phyloP scores from a whole-genome alignment of 1,140 invertebrate genomes.

The Plectus sambesii region DNA sequence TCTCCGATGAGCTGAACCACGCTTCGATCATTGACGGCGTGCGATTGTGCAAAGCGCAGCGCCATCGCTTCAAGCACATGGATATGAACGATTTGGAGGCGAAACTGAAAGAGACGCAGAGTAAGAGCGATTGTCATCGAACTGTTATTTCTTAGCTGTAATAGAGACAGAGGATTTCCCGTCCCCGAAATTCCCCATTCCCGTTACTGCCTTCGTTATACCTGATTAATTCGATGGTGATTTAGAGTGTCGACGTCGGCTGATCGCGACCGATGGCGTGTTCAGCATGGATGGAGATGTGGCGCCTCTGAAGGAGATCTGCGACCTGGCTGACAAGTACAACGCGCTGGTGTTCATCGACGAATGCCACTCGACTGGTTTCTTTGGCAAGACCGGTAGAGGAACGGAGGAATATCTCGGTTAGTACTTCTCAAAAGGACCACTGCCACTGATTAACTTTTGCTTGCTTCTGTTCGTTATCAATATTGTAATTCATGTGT shows the following conservation, averaged over 20 bases:
- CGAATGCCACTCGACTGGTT: conserved; percentile 83
- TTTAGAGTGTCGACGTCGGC: conserved; percentile 55
- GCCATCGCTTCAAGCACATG: conserved; percentile 69
- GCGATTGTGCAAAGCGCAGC: conserved; percentile 73
- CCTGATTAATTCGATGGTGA: too few relatives aligned
- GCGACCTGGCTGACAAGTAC: conserved; percentile 66
- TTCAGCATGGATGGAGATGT: conserved; percentile 92
- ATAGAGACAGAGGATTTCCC: too few relatives aligned
- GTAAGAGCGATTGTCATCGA: conserved; percentile 14
- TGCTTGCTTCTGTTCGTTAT: background rate
- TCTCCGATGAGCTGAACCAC: conserved; percentile 84
- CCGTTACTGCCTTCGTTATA: too few relatives aligned
- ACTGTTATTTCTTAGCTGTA: too few relatives aligned
- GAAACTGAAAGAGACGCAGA: conserved; percentile 56
- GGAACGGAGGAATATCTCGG: conserved; percentile 39
- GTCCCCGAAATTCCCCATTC: too few relatives aligned
- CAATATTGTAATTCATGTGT: too few relatives aligned
- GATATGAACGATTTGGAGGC: conserved; percentile 69
- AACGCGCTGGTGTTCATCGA: conserved; percentile 72
- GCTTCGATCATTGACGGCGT: conserved; percentile 91
- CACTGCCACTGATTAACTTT: background rate
- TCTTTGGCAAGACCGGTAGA: conserved; percentile 75
- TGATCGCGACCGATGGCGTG: conserved; percentile 86
- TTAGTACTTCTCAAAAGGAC: too few relatives aligned
- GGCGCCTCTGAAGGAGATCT: conserved; percentile 61